These are phyloP conservation scores for Sebastes trivittatus DNA, from an alignment of 2,797 vertebrate genomes.

Conservation along the genomic window DNA sequence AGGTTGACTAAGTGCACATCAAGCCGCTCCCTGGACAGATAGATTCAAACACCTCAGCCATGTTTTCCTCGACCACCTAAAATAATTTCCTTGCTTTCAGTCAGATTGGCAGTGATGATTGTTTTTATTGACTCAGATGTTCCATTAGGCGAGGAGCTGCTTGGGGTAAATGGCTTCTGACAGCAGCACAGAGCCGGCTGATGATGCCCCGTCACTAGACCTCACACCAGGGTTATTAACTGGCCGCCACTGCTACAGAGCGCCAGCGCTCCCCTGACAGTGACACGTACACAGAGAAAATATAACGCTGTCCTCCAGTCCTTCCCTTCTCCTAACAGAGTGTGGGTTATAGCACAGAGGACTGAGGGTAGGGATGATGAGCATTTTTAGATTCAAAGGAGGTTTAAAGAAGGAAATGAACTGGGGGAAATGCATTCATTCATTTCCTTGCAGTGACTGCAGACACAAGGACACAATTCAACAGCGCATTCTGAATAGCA, in stretches of 20 bases:
- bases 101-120: slow-evolving; percentile 79
- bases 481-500: neutral
- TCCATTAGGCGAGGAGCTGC: slow-evolving; percentile 79
- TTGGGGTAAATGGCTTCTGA: slow-evolving; percentile 80
- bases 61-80: slow-evolving; percentile 77
- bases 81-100: slow-evolving; percentile 82
- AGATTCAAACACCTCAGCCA: slow-evolving; percentile 57
- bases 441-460: neutral
- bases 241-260: slow-evolving; percentile 60
- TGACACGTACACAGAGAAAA: slow-evolving; percentile 65
- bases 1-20: slow-evolving; percentile 65
- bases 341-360: slow-evolving; percentile 4
- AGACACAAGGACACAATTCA: slow-evolving; percentile 8
- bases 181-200: slow-evolving; percentile 74
- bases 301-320: slow-evolving; percentile 34
- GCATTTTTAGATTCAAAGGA: slow-evolving; percentile 51
- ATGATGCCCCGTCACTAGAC: slow-evolving; percentile 77
- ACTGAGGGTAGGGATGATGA: slow-evolving; percentile 1
- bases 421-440: slow-evolving; percentile 1
- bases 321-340: slow-evolving; percentile 6
- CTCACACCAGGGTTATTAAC: slow-evolving; percentile 80
- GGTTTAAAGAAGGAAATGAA: slow-evolving; percentile 36
- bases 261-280: slow-evolving; percentile 62
- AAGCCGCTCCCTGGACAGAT: slow-evolving; percentile 58
- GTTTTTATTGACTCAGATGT: slow-evolving; percentile 86